Conservation (phyloP, 2,888 invertebrate genomes). For the Volucella zonaria region DNA sequence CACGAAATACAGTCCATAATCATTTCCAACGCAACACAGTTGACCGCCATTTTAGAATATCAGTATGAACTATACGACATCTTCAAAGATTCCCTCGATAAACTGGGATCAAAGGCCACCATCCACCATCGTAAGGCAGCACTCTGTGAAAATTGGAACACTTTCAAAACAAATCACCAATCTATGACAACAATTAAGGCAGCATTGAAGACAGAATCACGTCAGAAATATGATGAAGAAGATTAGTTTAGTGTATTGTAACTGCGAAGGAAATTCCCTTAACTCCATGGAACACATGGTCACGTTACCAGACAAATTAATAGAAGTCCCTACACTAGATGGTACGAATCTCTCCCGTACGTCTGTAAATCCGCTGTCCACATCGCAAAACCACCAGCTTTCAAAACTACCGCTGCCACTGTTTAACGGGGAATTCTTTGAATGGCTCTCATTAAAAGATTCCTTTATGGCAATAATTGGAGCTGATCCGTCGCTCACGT, state of each 20-base stretch:
- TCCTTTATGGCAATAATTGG: too few relatives aligned
- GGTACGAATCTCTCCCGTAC: too few relatives aligned
- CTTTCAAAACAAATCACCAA: slow-evolving; percentile 19
- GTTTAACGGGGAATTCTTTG: too few relatives aligned
- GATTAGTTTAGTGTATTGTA: background rate
- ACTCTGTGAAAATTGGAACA: slow-evolving; percentile 9
- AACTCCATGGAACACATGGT: background rate
- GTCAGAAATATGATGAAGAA: slow-evolving; percentile 1
- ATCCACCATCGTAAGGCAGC: slow-evolving; percentile 23
- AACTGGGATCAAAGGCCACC: background rate
- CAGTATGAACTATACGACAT: slow-evolving; percentile 2
- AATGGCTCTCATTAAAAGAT: slow-evolving; percentile 8
- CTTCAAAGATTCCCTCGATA: too few relatives aligned
- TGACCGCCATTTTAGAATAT: background rate
- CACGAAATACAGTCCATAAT: background rate
- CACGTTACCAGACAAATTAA: background rate
- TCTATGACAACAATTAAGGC: background rate
- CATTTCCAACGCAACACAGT: slow-evolving; percentile 4
- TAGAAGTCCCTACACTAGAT: too few relatives aligned
- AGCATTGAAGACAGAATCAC: slow-evolving; percentile 1
- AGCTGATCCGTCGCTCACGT: too few relatives aligned
- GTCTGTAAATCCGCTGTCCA: too few relatives aligned
- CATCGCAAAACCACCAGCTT: too few relatives aligned
- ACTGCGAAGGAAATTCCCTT: too few relatives aligned
- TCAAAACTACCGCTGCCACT: too few relatives aligned